Evolutionary conservation across 2,797 vertebrate genomes (phyloP), one percentile per base, ranked within the genome.

Genomic region (Pteropus rufus): DNA sequence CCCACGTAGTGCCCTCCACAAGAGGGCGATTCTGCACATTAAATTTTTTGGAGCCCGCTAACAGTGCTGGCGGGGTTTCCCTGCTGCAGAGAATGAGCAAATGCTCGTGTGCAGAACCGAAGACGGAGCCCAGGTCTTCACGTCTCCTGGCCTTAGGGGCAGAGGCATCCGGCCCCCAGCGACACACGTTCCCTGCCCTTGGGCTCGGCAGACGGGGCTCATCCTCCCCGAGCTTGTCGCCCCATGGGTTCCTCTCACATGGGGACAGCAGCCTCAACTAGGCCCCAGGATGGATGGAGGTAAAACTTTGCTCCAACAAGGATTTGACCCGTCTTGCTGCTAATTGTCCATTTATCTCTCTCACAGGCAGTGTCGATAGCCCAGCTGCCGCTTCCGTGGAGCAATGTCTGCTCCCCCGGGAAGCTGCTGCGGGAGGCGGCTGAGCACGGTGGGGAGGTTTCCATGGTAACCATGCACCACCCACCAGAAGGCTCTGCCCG

Each of bases 281-380:
- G 86, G 83, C 49, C 77, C 80, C 58, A 62, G 82, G 92, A 97
- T 54, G 75, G 89, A 96, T 93, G 92, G 36, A 83, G 82, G 88
- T 62, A 97, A 96, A 96, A 93, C 94, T 95, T 94, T 36, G 4
- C 56, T 95, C 95, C 96, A 95, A 84, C 97, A 94, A 91, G 80
- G 58, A 91, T 91, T 67, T 93, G 76, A 84, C 93, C 95, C 95
- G 93, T 89, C 95, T 95, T 77, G 39, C 92, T 94, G 96, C 95
- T 96, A 97, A 97, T 97, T 96, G 97, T 97, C 79, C 96, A 96
- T 97, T 97, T 97, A 96, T 96, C 96, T 96, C 31, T 49, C 92
- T 96, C 90, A 23, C 95, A 95, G 94, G 96, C 94, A 94, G 65
- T 91, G 95, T 96, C 95, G 49, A 93, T 87, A 96, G 83, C 79